Base-by-base conservation (phyloP, 2,888 invertebrate genomes). In the Drosophila meridiana region DNA sequence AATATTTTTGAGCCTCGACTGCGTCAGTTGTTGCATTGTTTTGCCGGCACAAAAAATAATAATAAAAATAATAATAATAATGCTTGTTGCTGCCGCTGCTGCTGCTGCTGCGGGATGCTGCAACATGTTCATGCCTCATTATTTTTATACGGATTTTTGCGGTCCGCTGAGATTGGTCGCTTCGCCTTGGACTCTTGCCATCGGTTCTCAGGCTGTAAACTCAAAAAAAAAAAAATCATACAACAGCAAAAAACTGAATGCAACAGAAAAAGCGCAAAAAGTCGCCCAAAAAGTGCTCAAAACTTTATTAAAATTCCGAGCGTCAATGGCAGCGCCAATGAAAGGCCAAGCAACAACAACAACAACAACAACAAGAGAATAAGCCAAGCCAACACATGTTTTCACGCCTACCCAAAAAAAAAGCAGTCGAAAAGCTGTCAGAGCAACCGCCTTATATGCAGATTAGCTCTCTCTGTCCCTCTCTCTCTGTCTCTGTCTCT, bases 51-150 rank as follows among this genome's bases (percentile, higher is more conserved):
- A 82, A 71, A 75, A 86, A 59, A 79, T 71, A 87, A 87, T 75
- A 86, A 85, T 78, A 87, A 83, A 78, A 87, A 85, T 78, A 84
- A 87, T 81, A 78, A 77, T 69, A 74, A 78, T 77, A 70, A 61
- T 75, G 75, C 58, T 53, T 50, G 38, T 64, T 66, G 71, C 69
- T 69, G 77, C 59, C 56, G 73, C 59, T 58, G 73, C 40, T 40
- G 40, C 38, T 45, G 76, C 58, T 67, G 78, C 28, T 59, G 73
- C 58, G 67, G 70, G 76, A 73, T 73, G 82, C 80, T 74, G 87
- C 87, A 80, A 84, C 89, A 82, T 85, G 85, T 83, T 90, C 90
- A 89, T 88, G 89, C 81, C 90, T 90, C 90, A 90, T 90, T 90
- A 90, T 90, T 90, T 91, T 90, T 78, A 81, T 89, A 84, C 82